Percentiles rank a stretch among this genome's conserved stretches.
Evolutionary conservation across 2,113 vertebrate genomes (phyloP).

Genomic region (Atlantisia rogersi): DNA sequence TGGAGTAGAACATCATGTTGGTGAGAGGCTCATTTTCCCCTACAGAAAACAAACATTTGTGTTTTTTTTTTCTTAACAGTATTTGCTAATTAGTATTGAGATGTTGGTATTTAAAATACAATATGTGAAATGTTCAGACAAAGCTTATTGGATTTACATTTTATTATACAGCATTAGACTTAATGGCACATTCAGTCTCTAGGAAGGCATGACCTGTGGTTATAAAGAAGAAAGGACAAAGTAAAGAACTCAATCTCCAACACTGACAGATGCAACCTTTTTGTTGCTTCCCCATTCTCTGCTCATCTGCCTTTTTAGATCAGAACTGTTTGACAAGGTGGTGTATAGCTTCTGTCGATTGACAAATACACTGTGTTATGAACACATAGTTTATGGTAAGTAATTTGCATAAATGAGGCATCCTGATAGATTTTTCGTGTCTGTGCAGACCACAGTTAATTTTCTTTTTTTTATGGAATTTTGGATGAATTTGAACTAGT

Average conservation of each 20-base stretch:
- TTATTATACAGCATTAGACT: not conserved
- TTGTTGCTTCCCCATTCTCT: not conserved
- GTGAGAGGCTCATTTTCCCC: not conserved
- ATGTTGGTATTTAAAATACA: not conserved
- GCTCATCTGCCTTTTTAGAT: not conserved
- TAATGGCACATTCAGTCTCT: not conserved
- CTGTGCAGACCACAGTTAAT: not conserved
- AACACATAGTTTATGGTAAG: not conserved
- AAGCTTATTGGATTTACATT: not conserved
- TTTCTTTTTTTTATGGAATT: not conserved
- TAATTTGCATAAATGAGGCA: not conserved
- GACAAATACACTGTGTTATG: not conserved
- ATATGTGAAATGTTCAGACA: not conserved
- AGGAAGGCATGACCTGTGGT: not conserved
- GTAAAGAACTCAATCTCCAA: not conserved
- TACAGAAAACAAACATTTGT: not conserved
- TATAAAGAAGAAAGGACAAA: not conserved
- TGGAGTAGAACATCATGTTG: not conserved
- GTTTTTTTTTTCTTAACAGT: not conserved
- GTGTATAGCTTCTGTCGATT: not conserved
- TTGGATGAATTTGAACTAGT: not conserved
- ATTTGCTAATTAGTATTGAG: not conserved
- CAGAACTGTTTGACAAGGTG: not conserved
- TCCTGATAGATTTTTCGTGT: not conserved
- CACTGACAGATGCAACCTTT: not conserved